A percentile compares a stretch with the other conserved stretches of the same genome.
phyloP scores from a whole-genome alignment of 1,140 invertebrate species.

The Caenorhabditis inopinata region DNA sequence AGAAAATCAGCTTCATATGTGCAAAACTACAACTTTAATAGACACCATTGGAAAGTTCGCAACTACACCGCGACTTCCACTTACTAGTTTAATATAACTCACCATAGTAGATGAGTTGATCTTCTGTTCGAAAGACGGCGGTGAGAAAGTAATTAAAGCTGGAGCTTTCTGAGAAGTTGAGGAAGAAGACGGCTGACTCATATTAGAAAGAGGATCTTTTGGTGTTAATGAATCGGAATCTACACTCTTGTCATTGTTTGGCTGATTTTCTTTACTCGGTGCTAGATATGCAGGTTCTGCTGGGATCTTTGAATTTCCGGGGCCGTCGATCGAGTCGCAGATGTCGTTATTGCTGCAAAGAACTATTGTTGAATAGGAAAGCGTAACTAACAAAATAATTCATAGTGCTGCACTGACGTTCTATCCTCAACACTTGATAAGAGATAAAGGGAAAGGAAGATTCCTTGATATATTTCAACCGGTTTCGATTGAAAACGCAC shows the following conservation, averaged over 20 bases:
- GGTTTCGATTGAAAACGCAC: constrained; percentile 6
- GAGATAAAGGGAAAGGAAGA: not conserved
- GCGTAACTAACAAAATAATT: not conserved
- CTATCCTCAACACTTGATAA: not conserved
- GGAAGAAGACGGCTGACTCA: not conserved
- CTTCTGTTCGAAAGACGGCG: not conserved
- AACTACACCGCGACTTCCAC: no score
- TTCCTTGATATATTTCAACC: not conserved
- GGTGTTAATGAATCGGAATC: constrained; percentile 10
- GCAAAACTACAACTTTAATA: no score
- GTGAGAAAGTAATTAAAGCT: not conserved
- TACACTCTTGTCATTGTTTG: not conserved
- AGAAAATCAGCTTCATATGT: no score
- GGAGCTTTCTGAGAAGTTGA: constrained; percentile 4
- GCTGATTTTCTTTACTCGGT: constrained; percentile 19
- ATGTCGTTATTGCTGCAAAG: constrained; percentile 1
- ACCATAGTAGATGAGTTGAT: constrained; percentile 19
- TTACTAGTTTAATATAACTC: not conserved
- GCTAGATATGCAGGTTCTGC: not conserved
- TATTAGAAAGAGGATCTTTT: constrained; percentile 32
- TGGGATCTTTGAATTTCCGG: not conserved
- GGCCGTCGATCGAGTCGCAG: not conserved
- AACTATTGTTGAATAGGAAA: not conserved
- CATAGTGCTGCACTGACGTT: not conserved
- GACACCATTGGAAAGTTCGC: no score